Percentiles rank a stretch among this genome's conserved stretches.
Conservation (phyloP, 2,888 invertebrate species). For the Troides helena region DNA sequence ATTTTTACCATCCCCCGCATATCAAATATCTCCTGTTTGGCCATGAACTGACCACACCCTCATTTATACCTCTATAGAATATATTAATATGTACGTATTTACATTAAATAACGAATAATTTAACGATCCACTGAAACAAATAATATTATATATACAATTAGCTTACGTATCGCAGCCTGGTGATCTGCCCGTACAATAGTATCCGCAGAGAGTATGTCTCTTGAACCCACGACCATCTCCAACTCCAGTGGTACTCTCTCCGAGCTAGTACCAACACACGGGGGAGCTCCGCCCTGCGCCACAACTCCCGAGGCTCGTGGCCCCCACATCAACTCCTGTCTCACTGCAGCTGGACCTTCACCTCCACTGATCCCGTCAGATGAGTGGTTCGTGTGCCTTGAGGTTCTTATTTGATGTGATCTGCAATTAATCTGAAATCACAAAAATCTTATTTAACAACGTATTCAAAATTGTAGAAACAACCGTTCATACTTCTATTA, state of each 20-base stretch:
- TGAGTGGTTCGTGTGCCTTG: conserved; percentile 55
- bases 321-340: conserved; percentile 35
- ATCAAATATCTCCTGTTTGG: no score
- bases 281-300: conserved; percentile 35
- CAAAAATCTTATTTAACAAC: not conserved
- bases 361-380: conserved; percentile 40
- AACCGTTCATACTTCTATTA: not conserved
- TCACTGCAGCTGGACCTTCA: conserved; percentile 42
- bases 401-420: conserved; percentile 42
- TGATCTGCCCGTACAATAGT: conserved; percentile 83
- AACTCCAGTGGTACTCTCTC: conserved; percentile 57
- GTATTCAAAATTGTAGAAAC: not conserved
- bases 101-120: no score
- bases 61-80: no score
- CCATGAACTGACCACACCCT: no score
- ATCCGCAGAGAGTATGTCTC: conserved; percentile 80
- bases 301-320: conserved; percentile 36
- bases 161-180: conserved; percentile 57
- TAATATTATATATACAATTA: not conserved
- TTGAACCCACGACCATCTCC: conserved; percentile 69
- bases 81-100: no score
- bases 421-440: conserved; percentile 5
- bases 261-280: conserved; percentile 28
- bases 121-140: not conserved
- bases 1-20: no score